Base-by-base conservation (phyloP, 1,140 invertebrate species). In the Listronotus oregonensis region DNA sequence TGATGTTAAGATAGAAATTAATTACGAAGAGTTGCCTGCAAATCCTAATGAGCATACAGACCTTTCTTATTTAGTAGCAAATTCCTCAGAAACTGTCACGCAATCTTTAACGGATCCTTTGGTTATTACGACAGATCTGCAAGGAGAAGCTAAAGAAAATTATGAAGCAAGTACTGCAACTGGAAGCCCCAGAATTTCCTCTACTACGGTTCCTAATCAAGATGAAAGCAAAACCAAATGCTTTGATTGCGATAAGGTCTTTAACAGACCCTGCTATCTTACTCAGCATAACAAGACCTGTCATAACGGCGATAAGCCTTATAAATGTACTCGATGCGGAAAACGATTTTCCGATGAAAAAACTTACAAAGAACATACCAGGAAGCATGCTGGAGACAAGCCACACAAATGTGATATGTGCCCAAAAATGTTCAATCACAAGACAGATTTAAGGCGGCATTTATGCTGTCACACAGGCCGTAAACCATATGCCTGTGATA, bases 231-330 rank as follows among this genome's bases (percentile, higher is more conserved):
- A 84, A 15, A 85, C 90, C 75, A 90, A 89, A 78, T 95, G 92
- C 78, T 84, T 88, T 67, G 87, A 91, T 71, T 95, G 93, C 79
- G 86, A 91, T 73, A 94, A 94, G 77, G 78, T 87, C 3, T 95
- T 95, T 81, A 92, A 91, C 76, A 92, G 91, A 71, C 86, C 89
- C 17, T 95, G 92, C 75, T 95, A 95, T 75, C 80, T 95, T 15
- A 94, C 91, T 34, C 93, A 95, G 77, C 93, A 95, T 80, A 92
- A 92, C 78, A 94, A 93, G 77, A 92, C 90, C 65, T 93, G 93
- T 79, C 93, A 95, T 76, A 86, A 86, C 40, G 93, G 92, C 43
- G 90, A 90, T 69, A 93, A 92, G 75, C 91, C 91, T 3, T 94
- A 86, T 77, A 94, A 94, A 77, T 95, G 93, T 73, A 80, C 84